phyloP scores from a whole-genome alignment of 2,797 vertebrate genomes.

The Enteromius afrohamiltoni region DNA sequence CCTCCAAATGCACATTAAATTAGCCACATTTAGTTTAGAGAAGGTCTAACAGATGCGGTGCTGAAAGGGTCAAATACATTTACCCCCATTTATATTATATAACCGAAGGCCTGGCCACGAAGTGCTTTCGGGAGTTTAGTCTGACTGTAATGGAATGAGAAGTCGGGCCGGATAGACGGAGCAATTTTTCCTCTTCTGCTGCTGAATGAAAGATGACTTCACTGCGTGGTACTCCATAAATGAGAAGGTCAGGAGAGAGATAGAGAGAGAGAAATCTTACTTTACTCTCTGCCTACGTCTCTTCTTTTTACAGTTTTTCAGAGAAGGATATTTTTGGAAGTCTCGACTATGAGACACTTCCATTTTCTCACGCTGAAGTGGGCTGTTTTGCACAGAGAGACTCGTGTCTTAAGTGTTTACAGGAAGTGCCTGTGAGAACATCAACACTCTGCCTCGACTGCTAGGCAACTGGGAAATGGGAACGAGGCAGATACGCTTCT shows the following conservation, averaged over 20 bases:
- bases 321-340: constrained; percentile 74
- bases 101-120: neutral
- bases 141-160: constrained; percentile 46
- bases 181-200: constrained; percentile 13
- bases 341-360: constrained; percentile 62
- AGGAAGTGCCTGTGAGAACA: constrained; percentile 68
- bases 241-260: constrained; percentile 45
- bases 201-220: constrained; percentile 35
- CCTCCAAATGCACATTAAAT: constrained; percentile 47
- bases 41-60: constrained; percentile 31
- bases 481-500: neutral
- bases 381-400: constrained; percentile 38
- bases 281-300: constrained; percentile 41
- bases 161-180: constrained; percentile 20
- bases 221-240: constrained; percentile 4
- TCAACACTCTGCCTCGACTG: constrained; percentile 57
- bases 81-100: constrained; percentile 37
- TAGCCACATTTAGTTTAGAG: constrained; percentile 5
- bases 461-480: constrained; percentile 54
- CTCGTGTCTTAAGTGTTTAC: constrained; percentile 70
- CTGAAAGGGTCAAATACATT: constrained; percentile 42
- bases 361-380: constrained; percentile 46
- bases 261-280: constrained; percentile 41
- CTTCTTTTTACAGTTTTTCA: constrained; percentile 61
- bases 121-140: constrained; percentile 21